Evolutionary conservation across 2,888 invertebrate species (phyloP), one percentile per base, ranked within the genome.

Genomic region (Bellardia pandia): DNA sequence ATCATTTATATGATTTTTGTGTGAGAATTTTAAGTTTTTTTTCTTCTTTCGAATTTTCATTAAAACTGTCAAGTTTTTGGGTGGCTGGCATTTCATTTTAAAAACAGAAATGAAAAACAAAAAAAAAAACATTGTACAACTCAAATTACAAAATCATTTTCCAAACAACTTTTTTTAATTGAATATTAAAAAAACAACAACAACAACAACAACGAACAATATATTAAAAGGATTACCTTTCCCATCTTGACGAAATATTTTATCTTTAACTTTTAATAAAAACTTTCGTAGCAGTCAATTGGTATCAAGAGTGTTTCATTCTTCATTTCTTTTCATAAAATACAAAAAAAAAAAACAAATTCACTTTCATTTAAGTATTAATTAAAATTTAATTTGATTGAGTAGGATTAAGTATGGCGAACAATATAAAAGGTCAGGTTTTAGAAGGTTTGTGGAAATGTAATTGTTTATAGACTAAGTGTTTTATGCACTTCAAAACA

Each of bases 331-430:
- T 60, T 62, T 30, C 60, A 7, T 16, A 6, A 37, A 69, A 48
- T 37, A 78, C n/a, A 16, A 58, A 33, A 60, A 48, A 79, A 37
- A 23, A 64, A 48, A 1, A 33, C 56, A 56, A 68, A 66, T 58
- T 58, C 6, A 37, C 48, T 82, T 81, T 82, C 74, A 62, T 66
- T 81, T 72, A 60, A 51, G 42, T 82, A 68, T 78, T 82, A 86
- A 82, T 86, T 86, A 78, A 78, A 82, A 68, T 82, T 78, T 74
- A 42, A 68, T 62, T 74, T 82, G 40, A 69, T 53, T 40, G 51
- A 82, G 60, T 40, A n/a, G 40, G 51, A 58, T 48, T 51, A 66
- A 40, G 48, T 33, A 58, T 45, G 14, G n/a, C 53, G 11, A 45
- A 16, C 6, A 66, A 11, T 8, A 58, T 16, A 62, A 82, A 76